Evolutionary conservation across 2,888 invertebrate genomes (phyloP).

Genomic region (Tiliacea citrago): DNA sequence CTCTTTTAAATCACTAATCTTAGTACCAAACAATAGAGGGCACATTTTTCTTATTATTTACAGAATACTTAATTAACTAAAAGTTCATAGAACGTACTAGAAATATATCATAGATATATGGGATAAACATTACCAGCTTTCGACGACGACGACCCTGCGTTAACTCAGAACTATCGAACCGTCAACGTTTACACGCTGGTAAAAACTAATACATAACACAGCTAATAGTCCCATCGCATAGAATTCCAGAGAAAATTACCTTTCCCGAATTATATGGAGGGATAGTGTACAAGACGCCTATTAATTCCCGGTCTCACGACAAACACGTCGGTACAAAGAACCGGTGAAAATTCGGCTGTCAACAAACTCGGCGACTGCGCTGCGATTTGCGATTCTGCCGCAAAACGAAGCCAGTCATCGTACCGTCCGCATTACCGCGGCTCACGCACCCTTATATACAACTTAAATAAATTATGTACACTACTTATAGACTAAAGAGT

Average conservation of each 20-base stretch:
- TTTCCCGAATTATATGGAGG: constrained; percentile 89
- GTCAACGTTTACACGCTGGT: constrained; percentile 83
- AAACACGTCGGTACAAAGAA: constrained; percentile 68
- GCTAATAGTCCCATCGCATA: constrained; percentile 84
- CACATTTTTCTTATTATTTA: constrained; percentile 76
- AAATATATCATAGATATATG: constrained; percentile 99
- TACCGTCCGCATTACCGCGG: constrained; percentile 89
- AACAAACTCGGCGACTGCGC: constrained; percentile 77
- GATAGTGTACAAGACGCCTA: constrained; percentile 79
- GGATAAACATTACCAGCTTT: constrained; percentile 95
- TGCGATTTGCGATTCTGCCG: constrained; percentile 77
- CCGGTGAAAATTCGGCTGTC: constrained; percentile 77
- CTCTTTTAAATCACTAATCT: constrained; percentile 73
- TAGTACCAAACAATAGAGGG: constrained; percentile 62
- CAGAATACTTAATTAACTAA: constrained; percentile 83
- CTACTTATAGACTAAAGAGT: constrained; percentile 72
- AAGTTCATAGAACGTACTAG: constrained; percentile 99
- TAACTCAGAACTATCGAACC: constrained; percentile 69
- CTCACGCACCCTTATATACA: constrained; percentile 79
- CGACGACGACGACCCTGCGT: constrained; percentile 74
- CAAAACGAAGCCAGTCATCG: constrained; percentile 83
- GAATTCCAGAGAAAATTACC: constrained; percentile 90
- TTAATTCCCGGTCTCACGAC: constrained; percentile 72
- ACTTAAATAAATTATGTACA: constrained; percentile 76
- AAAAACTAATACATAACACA: constrained; percentile 85